These are phyloP conservation scores for Hippocampus abdominalis DNA, from an alignment of 2,113 vertebrate genomes.

Conservation along the genomic window DNA sequence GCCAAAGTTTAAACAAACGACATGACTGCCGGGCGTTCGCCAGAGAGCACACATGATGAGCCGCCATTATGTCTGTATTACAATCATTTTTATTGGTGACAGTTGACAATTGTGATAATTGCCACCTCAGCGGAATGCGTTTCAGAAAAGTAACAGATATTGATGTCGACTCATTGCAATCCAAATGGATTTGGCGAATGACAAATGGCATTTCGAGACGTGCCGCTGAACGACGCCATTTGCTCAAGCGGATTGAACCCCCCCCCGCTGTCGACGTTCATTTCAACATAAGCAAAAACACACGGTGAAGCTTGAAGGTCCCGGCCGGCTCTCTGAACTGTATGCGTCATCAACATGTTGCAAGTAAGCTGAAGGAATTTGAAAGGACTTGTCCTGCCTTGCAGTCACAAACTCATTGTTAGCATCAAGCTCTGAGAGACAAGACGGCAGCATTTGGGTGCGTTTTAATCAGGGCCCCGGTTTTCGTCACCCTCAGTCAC, in stretches of 20 bases:
- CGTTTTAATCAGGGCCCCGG: neutral
- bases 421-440: neutral
- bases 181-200: neutral
- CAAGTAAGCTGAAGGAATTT: slow-evolving; percentile 4
- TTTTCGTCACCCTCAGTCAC: neutral
- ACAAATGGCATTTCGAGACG: neutral
- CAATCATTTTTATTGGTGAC: neutral
- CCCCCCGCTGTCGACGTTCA: no score
- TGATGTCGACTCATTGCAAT: neutral
- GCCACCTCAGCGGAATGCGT: neutral
- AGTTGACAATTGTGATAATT: neutral
- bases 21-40: neutral
- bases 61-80: neutral
- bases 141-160: neutral
- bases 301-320: neutral
- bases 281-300: neutral
- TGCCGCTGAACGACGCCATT: neutral
- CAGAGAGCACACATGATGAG: neutral
- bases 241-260: neutral
- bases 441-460: neutral
- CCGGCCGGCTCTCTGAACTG: neutral
- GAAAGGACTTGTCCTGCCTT: neutral
- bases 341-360: neutral
- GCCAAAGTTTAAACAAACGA: neutral
- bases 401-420: neutral